Conservation (phyloP, 2,113 vertebrate genomes). For the Perca schrenkii region DNA sequence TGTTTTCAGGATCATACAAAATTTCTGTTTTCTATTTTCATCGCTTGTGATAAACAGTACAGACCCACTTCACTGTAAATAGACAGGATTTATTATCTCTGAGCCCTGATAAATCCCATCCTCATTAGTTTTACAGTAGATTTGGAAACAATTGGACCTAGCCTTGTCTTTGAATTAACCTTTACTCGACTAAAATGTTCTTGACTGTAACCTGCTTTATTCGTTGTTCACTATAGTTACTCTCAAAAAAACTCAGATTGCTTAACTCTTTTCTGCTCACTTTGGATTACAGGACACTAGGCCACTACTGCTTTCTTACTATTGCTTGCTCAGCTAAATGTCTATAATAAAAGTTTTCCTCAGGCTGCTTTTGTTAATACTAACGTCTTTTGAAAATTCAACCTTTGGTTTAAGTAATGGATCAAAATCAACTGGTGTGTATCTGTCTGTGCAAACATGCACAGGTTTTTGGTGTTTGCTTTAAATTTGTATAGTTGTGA, state of each 20-base stretch:
- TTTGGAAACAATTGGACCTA: not conserved
- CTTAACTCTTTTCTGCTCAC: not conserved
- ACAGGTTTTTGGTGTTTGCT: not conserved
- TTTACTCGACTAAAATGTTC: not conserved
- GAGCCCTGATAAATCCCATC: not conserved
- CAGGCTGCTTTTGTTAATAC: not conserved
- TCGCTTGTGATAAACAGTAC: not conserved
- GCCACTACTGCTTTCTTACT: too few relatives aligned
- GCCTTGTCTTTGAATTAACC: not conserved
- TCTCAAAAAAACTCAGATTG: not conserved
- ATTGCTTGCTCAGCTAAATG: not conserved
- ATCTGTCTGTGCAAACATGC: not conserved
- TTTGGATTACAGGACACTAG: not conserved
- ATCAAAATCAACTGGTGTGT: not conserved
- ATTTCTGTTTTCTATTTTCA: not conserved
- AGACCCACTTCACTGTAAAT: not conserved
- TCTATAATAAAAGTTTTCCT: not conserved
- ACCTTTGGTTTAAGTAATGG: not conserved
- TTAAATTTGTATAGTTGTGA: not conserved
- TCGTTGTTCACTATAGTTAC: not conserved
- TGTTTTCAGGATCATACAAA: not conserved
- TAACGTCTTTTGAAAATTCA: not conserved
- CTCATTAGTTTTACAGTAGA: not conserved
- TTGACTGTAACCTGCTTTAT: not conserved
- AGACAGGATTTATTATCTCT: not conserved